Percentiles rank a stretch among this genome's conserved stretches.
These are phyloP conservation scores for Chinchilla lanigera DNA, from an alignment of 2,113 vertebrate genomes.

Conservation along the genomic window DNA sequence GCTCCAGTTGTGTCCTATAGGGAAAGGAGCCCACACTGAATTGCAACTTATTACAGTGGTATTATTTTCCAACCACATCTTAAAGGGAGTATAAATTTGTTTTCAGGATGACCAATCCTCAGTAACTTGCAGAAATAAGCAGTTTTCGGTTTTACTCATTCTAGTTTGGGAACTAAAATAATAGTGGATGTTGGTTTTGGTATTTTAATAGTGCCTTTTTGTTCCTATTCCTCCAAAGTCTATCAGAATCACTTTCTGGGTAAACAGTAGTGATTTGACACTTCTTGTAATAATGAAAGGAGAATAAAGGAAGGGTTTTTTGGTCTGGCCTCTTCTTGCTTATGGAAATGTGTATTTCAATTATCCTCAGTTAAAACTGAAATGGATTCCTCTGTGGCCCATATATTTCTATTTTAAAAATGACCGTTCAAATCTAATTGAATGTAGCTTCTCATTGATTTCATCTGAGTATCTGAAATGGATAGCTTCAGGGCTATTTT, in stretches of 20 bases:
- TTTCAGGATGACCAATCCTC: slow-evolving; percentile 38
- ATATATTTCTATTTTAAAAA: slow-evolving; percentile 50
- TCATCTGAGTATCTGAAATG: slow-evolving; percentile 34
- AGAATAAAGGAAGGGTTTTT: slow-evolving; percentile 2
- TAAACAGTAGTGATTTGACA: not conserved
- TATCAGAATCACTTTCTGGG: not conserved
- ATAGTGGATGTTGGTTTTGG: slow-evolving; percentile 2
- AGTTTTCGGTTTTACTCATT: slow-evolving; percentile 22
- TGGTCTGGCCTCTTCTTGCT: not conserved
- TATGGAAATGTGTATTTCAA: slow-evolving; percentile 6
- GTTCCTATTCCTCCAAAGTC: not conserved
- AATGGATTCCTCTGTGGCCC: slow-evolving; percentile 17
- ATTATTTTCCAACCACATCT: slow-evolving; percentile 58
- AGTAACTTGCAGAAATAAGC: slow-evolving; percentile 40
- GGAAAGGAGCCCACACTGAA: not conserved
- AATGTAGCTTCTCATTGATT: not conserved
- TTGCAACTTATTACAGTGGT: slow-evolving; percentile 52
- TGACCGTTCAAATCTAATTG: not conserved
- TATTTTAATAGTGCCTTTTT: slow-evolving; percentile 34
- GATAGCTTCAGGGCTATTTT: not conserved
- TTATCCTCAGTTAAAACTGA: slow-evolving; percentile 53
- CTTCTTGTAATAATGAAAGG: slow-evolving; percentile 19
- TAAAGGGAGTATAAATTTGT: slow-evolving; percentile 56
- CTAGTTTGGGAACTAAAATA: slow-evolving; percentile 31
- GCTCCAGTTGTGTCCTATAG: slow-evolving; percentile 14